Base-by-base conservation (phyloP, 2,113 vertebrate genomes). In the Theristicus caerulescens region DNA sequence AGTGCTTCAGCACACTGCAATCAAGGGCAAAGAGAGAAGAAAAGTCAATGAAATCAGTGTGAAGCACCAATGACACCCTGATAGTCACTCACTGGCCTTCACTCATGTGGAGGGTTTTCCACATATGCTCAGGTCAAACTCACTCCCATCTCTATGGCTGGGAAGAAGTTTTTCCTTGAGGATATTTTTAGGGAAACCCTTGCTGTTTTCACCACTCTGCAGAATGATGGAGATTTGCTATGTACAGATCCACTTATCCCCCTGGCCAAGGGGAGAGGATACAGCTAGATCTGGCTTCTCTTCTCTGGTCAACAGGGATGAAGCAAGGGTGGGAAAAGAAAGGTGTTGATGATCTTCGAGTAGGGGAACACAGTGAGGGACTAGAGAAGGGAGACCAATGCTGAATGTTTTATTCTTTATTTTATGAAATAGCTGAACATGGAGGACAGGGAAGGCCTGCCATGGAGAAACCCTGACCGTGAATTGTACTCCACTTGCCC, bases 1-100 rank as follows among this genome's bases (percentile, higher is more conserved):
- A 99, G 96, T 99, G 99, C 94, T 99, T 99, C 95, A 99, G 96
- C 93, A 99, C 99, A 58, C 99, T 99, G 98, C 44, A 88, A 94
- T 26, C 73, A 72, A 96, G 92, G 5, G 90, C 79, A 97, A 57
- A 94, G 77, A 95, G 80, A 88, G 78, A 69, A 90, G 76, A 91
- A 79, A 88, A 58, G 72, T 89, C 42, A 97, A 58, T 57, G 87
- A 51, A 72, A 93, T 1, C 64, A 46, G 46, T 13, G 61, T 73
- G 89, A 96, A 95, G 94, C 59, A 93, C 91, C 93, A 64, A 67
- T 13, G 86, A 79, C 62, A 80, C 44, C 91, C 82, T 58, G 42
- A 85, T 7, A 80, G 77, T 49, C 66, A 40, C 71, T 82, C 34
- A 29, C 66, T 32, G 65, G 82, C 92, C 69, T 94, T 86, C 73